Percentiles rank a stretch among this genome's conserved stretches.
Conservation (phyloP, 2,888 invertebrate species). For the Athalia rosae region DNA sequence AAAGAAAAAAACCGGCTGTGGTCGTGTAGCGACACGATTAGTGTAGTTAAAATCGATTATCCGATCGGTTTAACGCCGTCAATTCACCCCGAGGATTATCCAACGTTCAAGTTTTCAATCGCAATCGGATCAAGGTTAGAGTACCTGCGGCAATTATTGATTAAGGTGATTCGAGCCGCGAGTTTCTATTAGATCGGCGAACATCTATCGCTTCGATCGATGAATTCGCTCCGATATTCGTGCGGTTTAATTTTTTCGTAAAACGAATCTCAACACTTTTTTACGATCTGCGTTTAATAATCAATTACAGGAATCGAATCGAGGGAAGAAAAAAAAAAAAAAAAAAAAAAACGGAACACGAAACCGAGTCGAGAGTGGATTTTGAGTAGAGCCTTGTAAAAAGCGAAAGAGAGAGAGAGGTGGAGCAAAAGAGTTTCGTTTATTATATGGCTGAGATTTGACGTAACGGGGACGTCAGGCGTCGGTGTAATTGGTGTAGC, state of each 20-base stretch:
- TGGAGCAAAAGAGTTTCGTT: conserved; percentile 4
- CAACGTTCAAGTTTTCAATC: conserved; percentile 27
- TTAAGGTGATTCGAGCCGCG: conserved; percentile 17
- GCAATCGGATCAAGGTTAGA: not conserved
- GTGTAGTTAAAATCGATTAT: not conserved
- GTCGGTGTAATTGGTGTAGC: conserved; percentile 37
- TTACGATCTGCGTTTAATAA: not conserved
- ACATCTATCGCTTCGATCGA: conserved; percentile 18
- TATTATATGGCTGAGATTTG: conserved; percentile 16
- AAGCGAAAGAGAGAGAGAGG: not conserved
- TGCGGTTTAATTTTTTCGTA: not conserved
- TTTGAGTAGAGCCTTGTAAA: not conserved
- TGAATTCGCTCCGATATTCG: conserved; percentile 7
- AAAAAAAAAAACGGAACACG: no score
- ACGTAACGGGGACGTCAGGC: conserved; percentile 5
- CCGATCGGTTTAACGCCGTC: conserved; percentile 16
- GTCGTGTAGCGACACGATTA: not conserved
- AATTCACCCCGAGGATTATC: conserved; percentile 25
- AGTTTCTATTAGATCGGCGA: not conserved
- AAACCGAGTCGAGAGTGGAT: not conserved
- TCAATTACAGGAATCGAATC: not conserved
- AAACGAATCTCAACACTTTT: not conserved
- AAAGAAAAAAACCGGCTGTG: not conserved
- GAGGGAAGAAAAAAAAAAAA: no score
- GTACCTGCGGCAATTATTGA: conserved; percentile 4